Conservation (phyloP, 1,140 invertebrate genomes). For the Varroa destructor region DNA sequence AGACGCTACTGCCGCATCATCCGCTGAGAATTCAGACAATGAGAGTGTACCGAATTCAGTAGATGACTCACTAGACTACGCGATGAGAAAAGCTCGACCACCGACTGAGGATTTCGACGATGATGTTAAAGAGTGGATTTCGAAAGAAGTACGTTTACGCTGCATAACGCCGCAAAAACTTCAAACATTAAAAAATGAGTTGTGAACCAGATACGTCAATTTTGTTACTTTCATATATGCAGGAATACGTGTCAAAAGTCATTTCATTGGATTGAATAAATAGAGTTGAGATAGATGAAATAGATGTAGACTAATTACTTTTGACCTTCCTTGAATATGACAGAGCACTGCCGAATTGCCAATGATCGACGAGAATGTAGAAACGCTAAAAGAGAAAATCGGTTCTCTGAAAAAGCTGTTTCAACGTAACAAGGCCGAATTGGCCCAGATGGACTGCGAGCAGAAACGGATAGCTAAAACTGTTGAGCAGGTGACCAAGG, state of each 20-base stretch:
- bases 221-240: neutral
- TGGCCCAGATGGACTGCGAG: slow-evolving; percentile 9
- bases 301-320: neutral
- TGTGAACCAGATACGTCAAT: neutral
- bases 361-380: slow-evolving; percentile 12
- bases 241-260: neutral
- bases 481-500: slow-evolving; percentile 16
- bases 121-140: neutral
- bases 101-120: slow-evolving; percentile 4
- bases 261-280: no score
- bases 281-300: no score
- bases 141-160: neutral
- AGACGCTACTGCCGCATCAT: neutral
- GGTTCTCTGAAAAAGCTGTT: neutral
- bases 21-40: slow-evolving; percentile 16
- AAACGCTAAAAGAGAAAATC: slow-evolving; percentile 13
- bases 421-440: slow-evolving; percentile 8
- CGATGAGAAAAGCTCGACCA: neutral
- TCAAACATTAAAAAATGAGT: neutral
- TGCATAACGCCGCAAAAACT: neutral
- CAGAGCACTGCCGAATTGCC: neutral
- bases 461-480: slow-evolving; percentile 9
- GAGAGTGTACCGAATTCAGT: slow-evolving; percentile 5
- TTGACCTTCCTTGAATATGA: neutral
- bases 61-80: neutral